Evolutionary conservation across 2,797 vertebrate genomes (phyloP), one percentile per base, ranked within the genome.

Genomic region (Knipowitschia caucasica): DNA sequence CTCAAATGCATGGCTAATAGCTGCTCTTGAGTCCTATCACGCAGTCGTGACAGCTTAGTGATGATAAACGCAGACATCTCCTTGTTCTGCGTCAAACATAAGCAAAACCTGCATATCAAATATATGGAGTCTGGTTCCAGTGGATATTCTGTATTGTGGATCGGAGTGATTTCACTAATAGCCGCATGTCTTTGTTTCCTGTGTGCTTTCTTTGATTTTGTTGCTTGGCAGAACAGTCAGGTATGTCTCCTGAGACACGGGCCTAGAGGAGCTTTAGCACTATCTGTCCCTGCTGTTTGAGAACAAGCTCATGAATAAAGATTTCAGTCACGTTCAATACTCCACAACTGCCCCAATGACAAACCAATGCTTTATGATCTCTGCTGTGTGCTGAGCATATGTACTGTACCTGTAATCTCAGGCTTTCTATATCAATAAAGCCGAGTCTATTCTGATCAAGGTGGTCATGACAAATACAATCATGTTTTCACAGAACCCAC

Each of bases 1-100:
- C 86, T 89, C 89, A 90, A 91, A 92, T 88, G 89, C 91, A 87
- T 88, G 90, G 91, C 92, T 95, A 95, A 98, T 93, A 92, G 93
- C 90, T 85, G 83, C 92, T 89, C 88, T 89, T 85, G 88, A 93
- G 88, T 89, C 90, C 84, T 92, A 91, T 93, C 92, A 88, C 89
- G 72, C 86, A 90, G 91, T 92, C 88, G 85, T 93, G 92, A 94
- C 89, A 89, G 91, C 88, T 86, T 79, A 90, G 89, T 82, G 91
- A 90, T 91, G 92, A 93, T 92, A 92, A 94, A 93, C 93, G 91
- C 92, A 88, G 91, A 89, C 87, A 87, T 83, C 73, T 73, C 82
- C 90, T 86, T 91, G 90, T 90, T 91, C 92, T 79, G 69, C 83
- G 86, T 90, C 88, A 91, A 92, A 91, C 86, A 9, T 72, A 67